phyloP scores from a whole-genome alignment of 2,888 invertebrate species.

The Oligia fasciuncula region DNA sequence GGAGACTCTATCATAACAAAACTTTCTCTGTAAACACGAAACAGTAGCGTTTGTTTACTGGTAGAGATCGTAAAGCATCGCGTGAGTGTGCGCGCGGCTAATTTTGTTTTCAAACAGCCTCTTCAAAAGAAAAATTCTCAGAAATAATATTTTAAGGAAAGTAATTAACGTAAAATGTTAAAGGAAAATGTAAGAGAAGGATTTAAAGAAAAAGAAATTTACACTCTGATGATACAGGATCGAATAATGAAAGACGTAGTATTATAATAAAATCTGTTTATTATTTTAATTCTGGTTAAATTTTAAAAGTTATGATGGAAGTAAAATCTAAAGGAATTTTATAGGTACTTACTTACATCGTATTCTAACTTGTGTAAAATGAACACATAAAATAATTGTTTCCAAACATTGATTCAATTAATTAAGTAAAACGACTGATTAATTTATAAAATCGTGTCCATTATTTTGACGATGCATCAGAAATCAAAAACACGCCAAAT shows the following conservation, averaged over 20 bases:
- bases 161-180: slow-evolving; percentile 28
- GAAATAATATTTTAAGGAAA: slow-evolving; percentile 41
- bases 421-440: not conserved
- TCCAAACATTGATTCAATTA: no score
- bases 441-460: not conserved
- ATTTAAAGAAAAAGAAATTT: not conserved
- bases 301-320: not conserved
- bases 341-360: not conserved
- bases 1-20: slow-evolving; percentile 65
- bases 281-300: not conserved
- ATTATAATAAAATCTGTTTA: not conserved
- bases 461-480: not conserved
- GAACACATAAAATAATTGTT: not conserved
- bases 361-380: not conserved
- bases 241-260: not conserved
- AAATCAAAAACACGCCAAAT: not conserved
- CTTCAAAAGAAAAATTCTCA: slow-evolving; percentile 60
- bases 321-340: not conserved
- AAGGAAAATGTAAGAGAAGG: not conserved
- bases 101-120: slow-evolving; percentile 55
- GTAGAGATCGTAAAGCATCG: slow-evolving; percentile 72
- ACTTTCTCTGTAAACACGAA: slow-evolving; percentile 77
- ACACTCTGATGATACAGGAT: not conserved
- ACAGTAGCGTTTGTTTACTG: slow-evolving; percentile 74
- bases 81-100: slow-evolving; percentile 47